Evolutionary conservation across 1,140 invertebrate genomes (phyloP).

Genomic region (Lordiphosa collinella): DNA sequence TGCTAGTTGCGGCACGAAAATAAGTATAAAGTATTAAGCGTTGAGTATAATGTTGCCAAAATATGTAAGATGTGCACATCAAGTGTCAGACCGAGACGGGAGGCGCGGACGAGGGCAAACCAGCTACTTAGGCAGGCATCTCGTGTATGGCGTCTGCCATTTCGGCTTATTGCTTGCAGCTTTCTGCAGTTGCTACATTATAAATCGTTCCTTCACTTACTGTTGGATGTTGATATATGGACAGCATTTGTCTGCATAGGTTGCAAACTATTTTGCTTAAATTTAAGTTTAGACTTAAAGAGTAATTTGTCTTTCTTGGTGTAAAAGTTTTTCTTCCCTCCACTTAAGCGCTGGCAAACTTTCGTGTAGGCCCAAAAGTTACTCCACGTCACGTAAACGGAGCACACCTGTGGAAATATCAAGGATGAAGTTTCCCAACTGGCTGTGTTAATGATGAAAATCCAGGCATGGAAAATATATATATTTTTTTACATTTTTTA

Average conservation of each 20-base stretch:
- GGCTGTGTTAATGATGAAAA: conserved; percentile 44
- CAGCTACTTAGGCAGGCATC: conserved; percentile 57
- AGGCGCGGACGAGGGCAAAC: conserved; percentile 27
- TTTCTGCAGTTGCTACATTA: conserved; percentile 33
- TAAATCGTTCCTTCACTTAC: conserved; percentile 68
- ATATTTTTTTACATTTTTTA: conserved; percentile 39
- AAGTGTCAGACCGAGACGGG: conserved; percentile 35
- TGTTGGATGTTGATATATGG: conserved; percentile 62
- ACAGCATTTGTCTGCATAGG: conserved; percentile 62
- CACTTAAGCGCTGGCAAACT: conserved; percentile 37
- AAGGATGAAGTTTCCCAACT: conserved; percentile 16
- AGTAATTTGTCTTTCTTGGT: not conserved
- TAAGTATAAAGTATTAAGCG: conserved; percentile 73
- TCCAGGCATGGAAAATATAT: conserved; percentile 6
- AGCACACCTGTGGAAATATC: conserved; percentile 46
- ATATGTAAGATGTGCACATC: conserved; percentile 34
- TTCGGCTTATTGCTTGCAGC: conserved; percentile 55
- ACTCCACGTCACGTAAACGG: conserved; percentile 27
- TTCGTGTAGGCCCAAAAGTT: conserved; percentile 42
- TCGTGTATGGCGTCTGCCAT: conserved; percentile 45
- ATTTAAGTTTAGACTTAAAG: conserved; percentile 3
- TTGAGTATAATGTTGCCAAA: conserved; percentile 63
- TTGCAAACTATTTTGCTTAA: not conserved
- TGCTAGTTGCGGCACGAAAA: conserved; percentile 50
- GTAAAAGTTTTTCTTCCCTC: not conserved